Base-by-base conservation (phyloP, 2,797 vertebrate genomes). In the Cuniculus paca region DNA sequence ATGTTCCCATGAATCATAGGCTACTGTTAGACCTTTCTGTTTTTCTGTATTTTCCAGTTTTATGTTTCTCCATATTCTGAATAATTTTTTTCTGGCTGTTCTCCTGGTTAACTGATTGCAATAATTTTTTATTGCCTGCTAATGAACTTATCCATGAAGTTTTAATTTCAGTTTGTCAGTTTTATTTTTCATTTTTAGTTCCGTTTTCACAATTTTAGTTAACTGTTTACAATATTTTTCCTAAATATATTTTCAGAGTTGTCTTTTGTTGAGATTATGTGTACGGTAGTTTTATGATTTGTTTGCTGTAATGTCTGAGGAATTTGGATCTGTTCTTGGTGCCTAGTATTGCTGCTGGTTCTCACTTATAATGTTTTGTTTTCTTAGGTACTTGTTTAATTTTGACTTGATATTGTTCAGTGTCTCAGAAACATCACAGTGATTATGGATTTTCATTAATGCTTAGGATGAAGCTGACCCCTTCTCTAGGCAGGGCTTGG, bases 381-480 rank as follows among this genome's bases (percentile, higher is more conserved):
- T 74, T 39, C 16, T 83, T 60, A 82, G 88, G 31, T 54, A 6
- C 36, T 68, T 93, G 24, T 11, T 68, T 88, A 45, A 61, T 94
- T 92, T 93, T 84, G 48, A 78, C 60, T 94, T 83, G 88, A 16
- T 95, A 34, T 16, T 72, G 39, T 34, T 94, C 39, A 78, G 42
- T 89, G 50, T 92, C 56, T 70, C 72, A 70, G 85, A 96, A 95
- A 58, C 6, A 34, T 54, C 28, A 26, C 36, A 24, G 13, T 45
- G 39, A 11, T 88, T 84, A 52, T 16, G 8, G 1, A 10, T 82
- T 96, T 86, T 93, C 56, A 80, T 74, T 79, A 28, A 50, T 68
- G 20, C 14, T 28, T 54, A 24, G 68, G 24, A 34, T 89, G 77
- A 83, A 70, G 48, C 7, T 63, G 1, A 36, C 6, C 36, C 6